Evolutionary conservation across 1,140 invertebrate species (phyloP).

Genomic region (Globodera rostochiensis): DNA sequence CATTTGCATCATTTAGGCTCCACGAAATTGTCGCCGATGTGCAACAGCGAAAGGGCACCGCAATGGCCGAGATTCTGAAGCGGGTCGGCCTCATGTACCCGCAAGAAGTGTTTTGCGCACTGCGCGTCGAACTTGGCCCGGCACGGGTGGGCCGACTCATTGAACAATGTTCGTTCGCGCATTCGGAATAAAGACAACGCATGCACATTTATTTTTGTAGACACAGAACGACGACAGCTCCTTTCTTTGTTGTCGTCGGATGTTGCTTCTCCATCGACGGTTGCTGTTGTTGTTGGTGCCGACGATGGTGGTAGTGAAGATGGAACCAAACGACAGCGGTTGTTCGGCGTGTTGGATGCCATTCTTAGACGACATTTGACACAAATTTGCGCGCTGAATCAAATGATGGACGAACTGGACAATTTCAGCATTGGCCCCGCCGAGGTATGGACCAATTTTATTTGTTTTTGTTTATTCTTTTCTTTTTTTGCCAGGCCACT

Average conservation of each 20-base stretch:
- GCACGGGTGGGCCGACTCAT: slow-evolving; percentile 25
- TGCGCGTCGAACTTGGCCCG: slow-evolving; percentile 33
- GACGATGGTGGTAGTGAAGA: background rate
- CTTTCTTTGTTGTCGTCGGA: background rate
- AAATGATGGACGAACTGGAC: slow-evolving; percentile 35
- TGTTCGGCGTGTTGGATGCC: slow-evolving; percentile 26
- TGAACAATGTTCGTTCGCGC: slow-evolving; percentile 25
- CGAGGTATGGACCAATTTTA: background rate
- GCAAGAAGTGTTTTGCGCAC: slow-evolving; percentile 34
- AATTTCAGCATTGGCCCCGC: background rate
- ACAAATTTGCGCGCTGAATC: slow-evolving; percentile 34
- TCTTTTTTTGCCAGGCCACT: background rate
- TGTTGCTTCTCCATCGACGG: no score
- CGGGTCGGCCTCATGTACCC: slow-evolving; percentile 46
- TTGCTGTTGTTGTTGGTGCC: background rate
- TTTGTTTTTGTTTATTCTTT: background rate
- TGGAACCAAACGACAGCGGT: background rate
- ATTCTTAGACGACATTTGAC: slow-evolving; percentile 21
- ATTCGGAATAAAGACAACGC: no score
- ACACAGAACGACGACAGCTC: background rate
- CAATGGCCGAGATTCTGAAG: slow-evolving; percentile 38
- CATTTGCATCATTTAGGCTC: slow-evolving; percentile 22
- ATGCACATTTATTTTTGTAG: background rate
- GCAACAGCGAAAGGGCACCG: slow-evolving; percentile 23
- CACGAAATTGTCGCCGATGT: slow-evolving; percentile 47